Evolutionary conservation across 2,797 vertebrate species (phyloP), one percentile per base, ranked within the genome.

Genomic region (Centroberyx gerrardi): DNA sequence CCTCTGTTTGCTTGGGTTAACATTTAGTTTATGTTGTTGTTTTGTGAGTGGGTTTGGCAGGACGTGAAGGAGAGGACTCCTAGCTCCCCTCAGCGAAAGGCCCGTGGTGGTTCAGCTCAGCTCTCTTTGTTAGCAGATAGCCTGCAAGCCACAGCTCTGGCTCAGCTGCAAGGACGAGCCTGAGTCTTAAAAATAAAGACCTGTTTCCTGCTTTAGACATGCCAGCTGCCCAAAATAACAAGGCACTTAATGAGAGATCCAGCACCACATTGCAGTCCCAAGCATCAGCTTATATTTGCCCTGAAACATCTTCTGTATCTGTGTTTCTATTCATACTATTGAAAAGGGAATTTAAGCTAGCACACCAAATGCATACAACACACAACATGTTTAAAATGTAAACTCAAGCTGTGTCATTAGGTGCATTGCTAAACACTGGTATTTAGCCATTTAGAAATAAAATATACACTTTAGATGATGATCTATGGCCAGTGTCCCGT

Each of bases 121-220:
- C 86, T 84, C 91, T 94, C 94, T 95, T 92, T 95, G 94, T 96
- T 96, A 96, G 91, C 85, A 95, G 95, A 96, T 95, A 95, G 91
- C 91, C 92, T 90, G 77, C 92, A 93, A 93, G 95, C 93, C 92
- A 81, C 93, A 93, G 94, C 90, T 90, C 93, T 85, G 92, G 93
- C 95, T 96, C 94, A 96, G 95, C 96, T 96, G 91, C 94, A 95
- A 96, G 94, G 93, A 96, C 95, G 94, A 96, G 95, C 94, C 96
- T 93, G 93, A 93, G 93, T 95, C 96, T 97, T 96, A 96, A 96
- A 98, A 95, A 97, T 98, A 98, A 96, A 97, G 95, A 88, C 89
- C 93, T 93, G 95, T 96, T 98, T 98, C 97, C 97, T 97, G 95
- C 96, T 98, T 97, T 97, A 97, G 96, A 96, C 95, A 92, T 94